Evolutionary conservation across 2,113 vertebrate genomes (phyloP), one percentile per base, ranked within the genome.

Genomic region (Mobula hypostoma): DNA sequence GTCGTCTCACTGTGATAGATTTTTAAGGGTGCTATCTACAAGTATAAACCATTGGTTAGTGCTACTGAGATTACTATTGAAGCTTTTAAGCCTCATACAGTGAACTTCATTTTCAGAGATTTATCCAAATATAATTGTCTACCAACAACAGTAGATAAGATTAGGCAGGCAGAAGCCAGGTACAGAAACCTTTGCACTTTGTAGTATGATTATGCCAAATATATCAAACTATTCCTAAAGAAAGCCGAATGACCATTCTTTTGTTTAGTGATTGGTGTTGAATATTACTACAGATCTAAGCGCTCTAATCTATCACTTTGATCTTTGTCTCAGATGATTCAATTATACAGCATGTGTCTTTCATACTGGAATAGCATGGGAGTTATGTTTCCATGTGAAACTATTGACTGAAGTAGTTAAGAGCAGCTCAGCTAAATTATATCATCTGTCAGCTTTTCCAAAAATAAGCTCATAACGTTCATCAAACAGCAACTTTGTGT

Each of bases 351-450:
- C 91, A 93, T 93, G 70, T 93, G 91, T 74, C 91, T 56, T 48
- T 93, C 91, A 74, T 70, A 93, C 24, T 93, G 91, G 70, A 93
- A 93, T 93, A 93, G 68, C 36, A 56, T 74, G 68, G 91, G 70
- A 93, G 91, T 74, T 91, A 70, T 93, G 90, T 72, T 66, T 72
- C 90, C 66, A 92, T 19, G 11, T 76, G 91, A 93, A 93, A 74
- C 68, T 93, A 93, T 93, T 93, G 91, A 93, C 91, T 93, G 91
- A 74, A 93, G 68, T 93, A 93, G 91, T 93, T 93, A 93, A 93
- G 91, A 93, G 70, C 70, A 74, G 91, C 91, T 76, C 70, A 48
- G 70, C 68, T 74, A 93, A 93, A 93, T 93, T 93, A 93, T 93
- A 76, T 93, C 91, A 93, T 93, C 91, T 93, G 70, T 93, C 91